phyloP scores from a whole-genome alignment of 2,888 invertebrate species.

The Dastarcus helophoroides region DNA sequence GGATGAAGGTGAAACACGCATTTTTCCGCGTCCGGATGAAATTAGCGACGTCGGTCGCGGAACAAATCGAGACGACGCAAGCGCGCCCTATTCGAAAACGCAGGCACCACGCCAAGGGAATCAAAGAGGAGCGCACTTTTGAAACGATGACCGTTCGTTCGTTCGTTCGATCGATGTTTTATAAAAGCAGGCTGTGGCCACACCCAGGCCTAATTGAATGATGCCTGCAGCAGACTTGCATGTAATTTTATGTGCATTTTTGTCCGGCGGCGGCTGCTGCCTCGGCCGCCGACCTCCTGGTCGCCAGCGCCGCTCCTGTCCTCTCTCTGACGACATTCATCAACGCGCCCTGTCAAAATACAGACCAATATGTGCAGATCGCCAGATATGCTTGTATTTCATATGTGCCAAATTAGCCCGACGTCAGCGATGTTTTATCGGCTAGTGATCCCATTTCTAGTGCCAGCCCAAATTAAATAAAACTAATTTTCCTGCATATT shows the following conservation, averaged over 20 bases:
- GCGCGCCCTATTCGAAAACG: conserved; percentile 20
- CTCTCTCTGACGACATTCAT: conserved; percentile 29
- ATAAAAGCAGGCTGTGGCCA: conserved; percentile 36
- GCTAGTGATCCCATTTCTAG: too few species aligned
- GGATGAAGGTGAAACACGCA: too few species aligned
- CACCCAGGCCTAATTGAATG: conserved; percentile 40
- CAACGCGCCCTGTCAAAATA: conserved; percentile 27
- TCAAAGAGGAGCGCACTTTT: conserved; percentile 41
- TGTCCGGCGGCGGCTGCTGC: conserved; percentile 11
- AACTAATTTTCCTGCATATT: too few species aligned
- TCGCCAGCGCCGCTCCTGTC: background rate
- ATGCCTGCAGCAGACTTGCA: conserved; percentile 36
- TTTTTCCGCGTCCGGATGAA: too few species aligned
- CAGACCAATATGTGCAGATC: conserved; percentile 12
- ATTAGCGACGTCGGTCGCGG: too few species aligned
- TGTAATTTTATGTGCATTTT: conserved; percentile 26
- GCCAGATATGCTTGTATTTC: conserved; percentile 10
- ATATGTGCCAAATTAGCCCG: conserved; percentile 11
- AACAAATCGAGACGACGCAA: too few species aligned
- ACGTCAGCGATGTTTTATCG: conserved; percentile 12
- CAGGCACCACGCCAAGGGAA: conserved; percentile 32
- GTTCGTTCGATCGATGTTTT: conserved; percentile 42
- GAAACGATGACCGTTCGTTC: conserved; percentile 41
- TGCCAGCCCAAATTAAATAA: too few species aligned
- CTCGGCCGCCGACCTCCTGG: background rate